Conservation (phyloP, 2,113 vertebrate species). For the Brachypteracias leptosomus region DNA sequence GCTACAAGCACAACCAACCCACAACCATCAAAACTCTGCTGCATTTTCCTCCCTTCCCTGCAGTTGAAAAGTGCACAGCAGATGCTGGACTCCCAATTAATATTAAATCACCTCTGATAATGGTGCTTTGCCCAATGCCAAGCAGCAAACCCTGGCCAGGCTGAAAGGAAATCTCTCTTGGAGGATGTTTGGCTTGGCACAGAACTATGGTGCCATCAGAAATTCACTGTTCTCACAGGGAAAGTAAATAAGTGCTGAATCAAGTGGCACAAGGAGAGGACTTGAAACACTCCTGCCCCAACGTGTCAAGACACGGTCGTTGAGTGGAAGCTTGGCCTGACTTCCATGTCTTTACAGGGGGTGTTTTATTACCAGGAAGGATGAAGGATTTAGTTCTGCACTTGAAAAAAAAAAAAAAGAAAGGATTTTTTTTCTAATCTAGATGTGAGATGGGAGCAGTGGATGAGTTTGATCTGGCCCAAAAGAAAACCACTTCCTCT, state of each 20-base stretch:
- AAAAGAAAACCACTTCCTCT: background rate
- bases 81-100: background rate
- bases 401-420: background rate
- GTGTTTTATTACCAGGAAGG: background rate
- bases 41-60: background rate
- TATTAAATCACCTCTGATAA: background rate
- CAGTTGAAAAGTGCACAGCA: background rate
- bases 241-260: background rate
- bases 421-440: background rate
- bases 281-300: background rate
- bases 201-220: background rate
- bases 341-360: background rate
- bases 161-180: background rate
- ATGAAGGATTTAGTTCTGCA: background rate
- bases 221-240: background rate
- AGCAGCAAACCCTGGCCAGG: background rate
- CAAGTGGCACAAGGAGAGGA: background rate
- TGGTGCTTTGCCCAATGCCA: background rate
- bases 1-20: background rate
- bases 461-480: background rate
- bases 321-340: background rate
- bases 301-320: background rate
- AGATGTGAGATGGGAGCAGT: background rate
- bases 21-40: background rate
- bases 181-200: slow-evolving; percentile 17